phyloP scores from a whole-genome alignment of 2,888 invertebrate genomes.

The Agrotis segetum region DNA sequence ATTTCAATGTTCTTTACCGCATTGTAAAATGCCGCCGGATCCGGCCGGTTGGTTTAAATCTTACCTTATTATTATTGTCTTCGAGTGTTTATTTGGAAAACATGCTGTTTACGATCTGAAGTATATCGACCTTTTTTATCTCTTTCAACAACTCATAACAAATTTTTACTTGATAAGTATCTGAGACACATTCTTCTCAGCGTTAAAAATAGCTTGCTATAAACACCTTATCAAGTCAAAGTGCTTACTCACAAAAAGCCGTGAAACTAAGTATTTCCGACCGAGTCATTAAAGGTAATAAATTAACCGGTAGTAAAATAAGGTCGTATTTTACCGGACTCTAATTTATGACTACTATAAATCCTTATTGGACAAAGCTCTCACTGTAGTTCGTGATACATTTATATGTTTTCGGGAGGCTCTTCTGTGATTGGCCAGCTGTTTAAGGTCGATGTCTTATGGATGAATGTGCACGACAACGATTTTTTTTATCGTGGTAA shows the following conservation, averaged over 20 bases:
- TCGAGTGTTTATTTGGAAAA: neutral
- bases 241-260: constrained; percentile 6
- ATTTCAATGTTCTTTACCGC: too few relatives aligned
- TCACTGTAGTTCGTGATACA: constrained; percentile 28
- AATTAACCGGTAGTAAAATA: constrained; percentile 58
- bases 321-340: constrained; percentile 39
- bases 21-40: too few relatives aligned
- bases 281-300: constrained; percentile 52
- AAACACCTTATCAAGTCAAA: constrained; percentile 1
- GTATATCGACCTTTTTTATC: too few relatives aligned
- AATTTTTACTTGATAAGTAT: too few relatives aligned
- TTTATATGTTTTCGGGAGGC: constrained; percentile 13
- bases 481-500: too few relatives aligned
- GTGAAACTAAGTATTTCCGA: constrained; percentile 40
- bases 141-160: too few relatives aligned
- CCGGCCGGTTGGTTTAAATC: too few relatives aligned
- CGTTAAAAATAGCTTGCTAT: neutral
- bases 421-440: constrained; percentile 13
- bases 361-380: constrained; percentile 50
- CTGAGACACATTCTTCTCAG: neutral
- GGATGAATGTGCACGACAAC: too few relatives aligned
- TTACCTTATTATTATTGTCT: too few relatives aligned
- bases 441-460: too few relatives aligned
- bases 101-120: neutral
- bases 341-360: constrained; percentile 57